Conservation (phyloP, 2,888 invertebrate species). For the Synanthedon myopaeformis region DNA sequence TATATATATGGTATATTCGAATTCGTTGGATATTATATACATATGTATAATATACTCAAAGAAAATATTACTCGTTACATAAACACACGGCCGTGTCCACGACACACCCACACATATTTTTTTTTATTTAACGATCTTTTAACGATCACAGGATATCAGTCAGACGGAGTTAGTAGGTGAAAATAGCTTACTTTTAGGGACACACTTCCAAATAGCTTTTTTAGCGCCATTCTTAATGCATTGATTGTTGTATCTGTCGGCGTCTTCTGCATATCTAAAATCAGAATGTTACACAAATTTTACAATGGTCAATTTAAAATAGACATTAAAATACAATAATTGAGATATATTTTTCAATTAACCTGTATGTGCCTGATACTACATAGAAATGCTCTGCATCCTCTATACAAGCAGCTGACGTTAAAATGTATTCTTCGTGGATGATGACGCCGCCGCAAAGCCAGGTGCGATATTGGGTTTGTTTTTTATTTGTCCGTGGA, state of each 20-base stretch:
- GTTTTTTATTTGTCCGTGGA: slow-evolving; percentile 31
- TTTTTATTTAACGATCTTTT: too few species aligned
- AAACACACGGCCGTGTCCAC: too few species aligned
- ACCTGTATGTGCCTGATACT: slow-evolving; percentile 54
- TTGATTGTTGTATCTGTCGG: slow-evolving; percentile 40
- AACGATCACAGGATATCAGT: too few species aligned
- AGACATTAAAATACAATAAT: neutral
- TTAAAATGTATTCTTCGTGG: slow-evolving; percentile 50
- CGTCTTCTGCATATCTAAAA: slow-evolving; percentile 43
- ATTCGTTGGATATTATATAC: too few species aligned
- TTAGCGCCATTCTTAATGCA: slow-evolving; percentile 57
- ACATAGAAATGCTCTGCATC: slow-evolving; percentile 52
- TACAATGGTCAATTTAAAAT: neutral
- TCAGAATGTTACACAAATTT: neutral
- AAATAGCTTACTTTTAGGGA: slow-evolving; percentile 46
- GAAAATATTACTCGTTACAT: too few species aligned
- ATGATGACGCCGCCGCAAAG: slow-evolving; percentile 48
- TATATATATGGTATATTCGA: too few species aligned
- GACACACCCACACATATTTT: too few species aligned
- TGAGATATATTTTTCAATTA: slow-evolving; percentile 6
- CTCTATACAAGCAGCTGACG: slow-evolving; percentile 53
- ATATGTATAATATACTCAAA: too few species aligned
- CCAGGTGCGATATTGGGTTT: slow-evolving; percentile 36
- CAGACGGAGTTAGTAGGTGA: neutral
- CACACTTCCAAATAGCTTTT: slow-evolving; percentile 57